A percentile compares a stretch with the other conserved stretches of the same genome.
Evolutionary conservation across 2,797 vertebrate species (phyloP).

Genomic region (Labroides dimidiatus): DNA sequence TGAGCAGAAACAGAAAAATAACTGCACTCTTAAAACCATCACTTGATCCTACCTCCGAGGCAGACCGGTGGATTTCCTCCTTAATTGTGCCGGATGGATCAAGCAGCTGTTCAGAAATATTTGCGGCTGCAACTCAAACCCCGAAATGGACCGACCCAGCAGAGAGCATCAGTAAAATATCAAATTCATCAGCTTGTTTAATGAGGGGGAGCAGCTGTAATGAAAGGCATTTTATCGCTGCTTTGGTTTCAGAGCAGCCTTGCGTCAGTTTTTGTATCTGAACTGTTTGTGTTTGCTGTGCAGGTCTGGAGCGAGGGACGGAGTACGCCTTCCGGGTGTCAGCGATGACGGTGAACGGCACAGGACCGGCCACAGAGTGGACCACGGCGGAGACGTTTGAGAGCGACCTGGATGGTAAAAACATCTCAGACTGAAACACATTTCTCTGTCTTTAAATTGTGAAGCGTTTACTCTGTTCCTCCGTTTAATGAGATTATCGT

Average conservation of each 20-base stretch:
- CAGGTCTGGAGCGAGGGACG: constrained; percentile 94
- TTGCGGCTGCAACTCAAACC: constrained; percentile 24
- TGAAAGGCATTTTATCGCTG: constrained; percentile 12
- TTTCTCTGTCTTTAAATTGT: background rate
- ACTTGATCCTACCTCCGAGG: constrained; percentile 28
- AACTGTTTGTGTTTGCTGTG: background rate
- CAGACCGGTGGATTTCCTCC: constrained; percentile 31
- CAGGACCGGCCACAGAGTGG: constrained; percentile 94
- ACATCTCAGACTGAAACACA: background rate
- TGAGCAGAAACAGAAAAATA: background rate
- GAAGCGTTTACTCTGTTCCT: no score
- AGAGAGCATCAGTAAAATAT: constrained; percentile 15
- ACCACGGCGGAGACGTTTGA: constrained; percentile 93
- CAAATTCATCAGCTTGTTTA: background rate
- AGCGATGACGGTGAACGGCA: constrained; percentile 93
- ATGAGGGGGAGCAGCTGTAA: constrained; percentile 5
- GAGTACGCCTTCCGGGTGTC: constrained; percentile 95
- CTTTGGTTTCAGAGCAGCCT: constrained; percentile 2
- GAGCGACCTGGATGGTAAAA: constrained; percentile 96
- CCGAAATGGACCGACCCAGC: constrained; percentile 28
- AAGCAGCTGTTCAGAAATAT: constrained; percentile 52
- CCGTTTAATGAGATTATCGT: no score
- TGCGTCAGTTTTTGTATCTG: constrained; percentile 14
- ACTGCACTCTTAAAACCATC: constrained; percentile 19
- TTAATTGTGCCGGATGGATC: constrained; percentile 30